Evolutionary conservation across 2,113 vertebrate species (phyloP).

Genomic region (Atlantisia rogersi): DNA sequence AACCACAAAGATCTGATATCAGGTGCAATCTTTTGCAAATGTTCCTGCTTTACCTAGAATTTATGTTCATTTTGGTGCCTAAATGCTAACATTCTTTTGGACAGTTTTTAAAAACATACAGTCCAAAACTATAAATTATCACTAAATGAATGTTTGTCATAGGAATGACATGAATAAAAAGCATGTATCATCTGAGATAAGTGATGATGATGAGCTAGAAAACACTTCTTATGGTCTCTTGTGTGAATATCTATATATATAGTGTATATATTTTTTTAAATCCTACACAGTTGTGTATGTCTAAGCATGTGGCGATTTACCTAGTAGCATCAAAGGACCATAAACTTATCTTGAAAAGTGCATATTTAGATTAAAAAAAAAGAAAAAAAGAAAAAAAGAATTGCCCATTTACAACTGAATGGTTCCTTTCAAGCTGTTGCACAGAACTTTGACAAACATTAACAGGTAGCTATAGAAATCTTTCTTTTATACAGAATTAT

Average conservation of each 20-base stretch:
- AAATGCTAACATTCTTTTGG: background rate
- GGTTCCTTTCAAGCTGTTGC: background rate
- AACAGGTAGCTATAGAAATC: background rate
- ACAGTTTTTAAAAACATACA: background rate
- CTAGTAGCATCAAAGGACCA: background rate
- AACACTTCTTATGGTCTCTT: background rate
- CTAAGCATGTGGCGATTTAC: background rate
- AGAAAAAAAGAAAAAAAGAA: background rate
- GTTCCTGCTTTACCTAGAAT: background rate
- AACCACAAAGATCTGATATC: background rate
- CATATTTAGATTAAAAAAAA: background rate
- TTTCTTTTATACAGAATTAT: background rate
- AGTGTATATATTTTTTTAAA: background rate
- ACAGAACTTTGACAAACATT: background rate
- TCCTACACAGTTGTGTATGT: background rate
- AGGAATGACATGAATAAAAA: background rate
- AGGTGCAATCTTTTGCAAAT: background rate
- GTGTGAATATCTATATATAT: background rate
- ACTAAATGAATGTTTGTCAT: background rate
- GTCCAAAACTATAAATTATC: background rate
- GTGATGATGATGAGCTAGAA: background rate
- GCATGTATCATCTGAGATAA: background rate
- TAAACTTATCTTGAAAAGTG: background rate
- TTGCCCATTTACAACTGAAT: background rate
- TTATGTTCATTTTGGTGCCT: background rate